Conservation (phyloP, 1,140 invertebrate genomes). For the Drosophila lini region DNA sequence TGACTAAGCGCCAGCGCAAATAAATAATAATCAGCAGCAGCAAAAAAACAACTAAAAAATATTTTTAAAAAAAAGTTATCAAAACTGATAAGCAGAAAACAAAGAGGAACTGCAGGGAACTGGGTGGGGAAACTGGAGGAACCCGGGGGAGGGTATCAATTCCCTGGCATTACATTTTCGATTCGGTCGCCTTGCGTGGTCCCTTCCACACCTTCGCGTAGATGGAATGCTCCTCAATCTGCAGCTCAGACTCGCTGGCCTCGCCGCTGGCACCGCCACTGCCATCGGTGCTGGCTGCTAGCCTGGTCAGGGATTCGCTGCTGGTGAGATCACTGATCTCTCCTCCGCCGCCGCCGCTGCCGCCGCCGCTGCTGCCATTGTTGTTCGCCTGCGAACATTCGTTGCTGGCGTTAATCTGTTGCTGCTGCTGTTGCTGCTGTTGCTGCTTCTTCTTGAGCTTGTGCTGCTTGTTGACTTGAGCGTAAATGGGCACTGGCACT, state of each 20-base stretch:
- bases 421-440: neutral
- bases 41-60: neutral
- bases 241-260: conserved; percentile 40
- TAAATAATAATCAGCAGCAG: conserved; percentile 10
- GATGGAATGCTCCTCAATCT: conserved; percentile 77
- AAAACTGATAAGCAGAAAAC: conserved; percentile 6
- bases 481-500: conserved; percentile 71
- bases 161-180: conserved; percentile 77
- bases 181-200: conserved; percentile 83
- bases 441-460: conserved; percentile 72
- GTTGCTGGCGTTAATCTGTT: conserved; percentile 23
- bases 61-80: conserved; percentile 1
- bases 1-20: conserved; percentile 9
- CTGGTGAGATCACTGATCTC: conserved; percentile 20
- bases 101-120: neutral
- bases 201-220: conserved; percentile 84
- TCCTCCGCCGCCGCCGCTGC: neutral
- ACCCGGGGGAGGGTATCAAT: neutral
- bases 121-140: neutral
- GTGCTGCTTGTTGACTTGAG: conserved; percentile 82
- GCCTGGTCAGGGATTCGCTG: conserved; percentile 22
- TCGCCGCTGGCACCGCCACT: conserved; percentile 16
- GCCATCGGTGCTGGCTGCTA: conserved; percentile 15
- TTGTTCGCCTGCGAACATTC: conserved; percentile 11
- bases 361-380: conserved; percentile 11